phyloP scores from a whole-genome alignment of 1,140 invertebrate genomes.

The Pectinophora gossypiella region DNA sequence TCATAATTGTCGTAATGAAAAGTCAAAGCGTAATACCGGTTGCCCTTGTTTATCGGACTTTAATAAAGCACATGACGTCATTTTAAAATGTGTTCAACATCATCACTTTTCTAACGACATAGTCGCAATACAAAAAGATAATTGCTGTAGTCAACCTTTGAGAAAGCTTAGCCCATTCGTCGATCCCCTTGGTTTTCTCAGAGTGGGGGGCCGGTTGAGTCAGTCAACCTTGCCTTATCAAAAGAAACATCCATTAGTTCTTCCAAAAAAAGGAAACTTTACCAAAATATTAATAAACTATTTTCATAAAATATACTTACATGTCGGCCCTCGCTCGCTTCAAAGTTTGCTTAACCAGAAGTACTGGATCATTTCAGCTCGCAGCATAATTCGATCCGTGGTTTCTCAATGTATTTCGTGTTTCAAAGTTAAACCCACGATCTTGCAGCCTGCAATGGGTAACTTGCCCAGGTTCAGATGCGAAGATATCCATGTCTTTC shows the following conservation, averaged over 20 bases:
- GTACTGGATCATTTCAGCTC: constrained; percentile 22
- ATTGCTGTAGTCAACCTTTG: not conserved
- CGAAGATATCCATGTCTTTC: constrained; percentile 4
- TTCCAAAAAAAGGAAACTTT: constrained; percentile 18
- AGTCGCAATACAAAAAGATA: not conserved
- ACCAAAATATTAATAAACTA: constrained; percentile 23
- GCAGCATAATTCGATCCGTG: constrained; percentile 11
- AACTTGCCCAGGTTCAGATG: constrained; percentile 5
- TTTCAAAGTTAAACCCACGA: constrained; percentile 1
- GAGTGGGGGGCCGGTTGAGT: constrained; percentile 27
- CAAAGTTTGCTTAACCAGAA: constrained; percentile 17
- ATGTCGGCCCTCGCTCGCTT: constrained; percentile 19
- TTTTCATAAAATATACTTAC: constrained; percentile 20
- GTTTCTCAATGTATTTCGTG: constrained; percentile 4
- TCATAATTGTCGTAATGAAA: not conserved
- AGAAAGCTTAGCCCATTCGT: constrained; percentile 16
- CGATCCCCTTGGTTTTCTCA: constrained; percentile 15
- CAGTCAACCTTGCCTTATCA: constrained; percentile 12
- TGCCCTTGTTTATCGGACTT: not conserved
- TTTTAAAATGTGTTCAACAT: not conserved
- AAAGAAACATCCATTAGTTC: constrained; percentile 20
- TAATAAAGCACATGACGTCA: not conserved
- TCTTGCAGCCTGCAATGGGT: constrained; percentile 11
- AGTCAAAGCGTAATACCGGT: not conserved
- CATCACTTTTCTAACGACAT: constrained; percentile 2